A percentile compares a stretch with the other conserved stretches of the same genome.
Evolutionary conservation across 2,888 invertebrate genomes (phyloP).

Genomic region (Amitus sp.): DNA sequence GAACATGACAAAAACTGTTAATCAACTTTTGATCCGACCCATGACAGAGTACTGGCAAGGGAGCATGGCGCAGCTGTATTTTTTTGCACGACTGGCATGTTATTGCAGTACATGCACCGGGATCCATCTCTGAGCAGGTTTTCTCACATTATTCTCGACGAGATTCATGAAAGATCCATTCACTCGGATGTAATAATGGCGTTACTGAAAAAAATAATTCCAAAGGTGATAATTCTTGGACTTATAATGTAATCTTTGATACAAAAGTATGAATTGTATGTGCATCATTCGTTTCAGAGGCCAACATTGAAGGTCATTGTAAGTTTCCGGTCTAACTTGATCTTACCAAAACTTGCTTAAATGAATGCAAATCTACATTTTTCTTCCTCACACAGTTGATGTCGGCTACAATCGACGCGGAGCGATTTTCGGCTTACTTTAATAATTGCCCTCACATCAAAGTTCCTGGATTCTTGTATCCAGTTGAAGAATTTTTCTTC

Average conservation of each 20-base stretch:
- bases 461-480: constrained; percentile 88
- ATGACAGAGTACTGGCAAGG: constrained; percentile 60
- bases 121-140: constrained; percentile 78
- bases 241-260: too few species aligned
- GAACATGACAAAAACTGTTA: too few species aligned
- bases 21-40: too few species aligned
- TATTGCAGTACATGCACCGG: constrained; percentile 81
- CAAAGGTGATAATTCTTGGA: too few species aligned
- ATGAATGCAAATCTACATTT: too few species aligned
- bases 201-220: constrained; percentile 77
- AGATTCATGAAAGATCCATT: constrained; percentile 91
- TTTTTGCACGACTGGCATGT: constrained; percentile 90
- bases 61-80: constrained; percentile 79
- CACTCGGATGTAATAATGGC: constrained; percentile 88
- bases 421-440: constrained; percentile 82
- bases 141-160: constrained; percentile 89
- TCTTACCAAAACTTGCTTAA: too few species aligned
- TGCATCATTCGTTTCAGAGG: too few species aligned
- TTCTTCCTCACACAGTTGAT: too few species aligned
- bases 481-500: constrained; percentile 81
- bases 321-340: too few species aligned
- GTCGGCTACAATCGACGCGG: constrained; percentile 92
- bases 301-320: constrained; percentile 84
- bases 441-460: constrained; percentile 78
- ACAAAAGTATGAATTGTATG: too few species aligned